Conservation (phyloP, 2,888 invertebrate genomes). For the Beris morrisii region DNA sequence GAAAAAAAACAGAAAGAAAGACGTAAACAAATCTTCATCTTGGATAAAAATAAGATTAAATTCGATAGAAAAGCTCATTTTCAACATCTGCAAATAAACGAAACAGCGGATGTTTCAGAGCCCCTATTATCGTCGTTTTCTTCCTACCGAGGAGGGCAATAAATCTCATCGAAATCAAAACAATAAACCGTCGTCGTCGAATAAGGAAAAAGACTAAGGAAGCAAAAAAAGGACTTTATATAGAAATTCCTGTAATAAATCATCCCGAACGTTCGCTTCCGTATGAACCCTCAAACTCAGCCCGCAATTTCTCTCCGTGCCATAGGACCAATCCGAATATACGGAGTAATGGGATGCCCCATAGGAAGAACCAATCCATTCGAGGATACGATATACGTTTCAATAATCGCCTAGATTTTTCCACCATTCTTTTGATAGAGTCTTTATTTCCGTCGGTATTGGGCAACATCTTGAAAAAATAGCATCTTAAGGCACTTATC, state of each 20-base stretch:
- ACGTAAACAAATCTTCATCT: too few species aligned
- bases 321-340: too few species aligned
- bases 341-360: too few species aligned
- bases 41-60: too few species aligned
- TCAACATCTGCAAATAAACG: background rate
- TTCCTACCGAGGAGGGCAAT: conserved; percentile 31
- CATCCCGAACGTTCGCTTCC: conserved; percentile 1
- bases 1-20: too few species aligned
- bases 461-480: conserved; percentile 14
- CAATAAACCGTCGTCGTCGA: conserved; percentile 37
- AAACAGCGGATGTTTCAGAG: background rate
- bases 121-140: background rate
- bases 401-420: conserved; percentile 7
- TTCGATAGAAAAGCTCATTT: background rate
- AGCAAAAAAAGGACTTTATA: conserved; percentile 12
- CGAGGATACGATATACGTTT: background rate
- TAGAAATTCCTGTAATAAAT: conserved; percentile 19
- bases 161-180: conserved; percentile 39
- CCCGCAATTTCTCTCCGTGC: too few species aligned
- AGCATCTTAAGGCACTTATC: too few species aligned
- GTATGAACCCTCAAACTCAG: too few species aligned
- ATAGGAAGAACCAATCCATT: too few species aligned
- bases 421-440: conserved; percentile 11
- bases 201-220: conserved; percentile 29
- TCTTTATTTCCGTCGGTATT: conserved; percentile 14